Conservation (phyloP, 2,888 invertebrate genomes). For the Slavum lentiscoides region DNA sequence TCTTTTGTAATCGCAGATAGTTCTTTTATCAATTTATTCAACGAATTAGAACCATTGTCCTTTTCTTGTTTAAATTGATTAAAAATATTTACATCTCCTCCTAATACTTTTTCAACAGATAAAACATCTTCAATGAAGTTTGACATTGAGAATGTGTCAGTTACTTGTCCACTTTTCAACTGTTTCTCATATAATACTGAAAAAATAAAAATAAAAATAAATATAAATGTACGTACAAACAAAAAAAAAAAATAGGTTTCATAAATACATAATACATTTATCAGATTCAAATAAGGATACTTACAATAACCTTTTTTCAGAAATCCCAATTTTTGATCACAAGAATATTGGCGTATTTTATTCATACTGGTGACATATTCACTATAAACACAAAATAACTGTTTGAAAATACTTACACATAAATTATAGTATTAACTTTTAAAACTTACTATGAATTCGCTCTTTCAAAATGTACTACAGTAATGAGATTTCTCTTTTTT, state of each 20-base stretch:
- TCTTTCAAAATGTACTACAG: neutral
- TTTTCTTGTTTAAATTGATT: neutral
- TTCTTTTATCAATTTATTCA: neutral
- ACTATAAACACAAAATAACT: constrained; percentile 22
- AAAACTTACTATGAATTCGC: constrained; percentile 7
- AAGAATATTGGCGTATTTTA: neutral
- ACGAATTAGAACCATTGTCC: fast-evolving
- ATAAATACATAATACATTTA: neutral
- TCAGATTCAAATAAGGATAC: neutral
- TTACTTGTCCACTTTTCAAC: neutral
- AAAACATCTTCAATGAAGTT: neutral
- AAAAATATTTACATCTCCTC: neutral
- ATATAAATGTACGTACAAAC: neutral
- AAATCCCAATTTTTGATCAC: neutral
- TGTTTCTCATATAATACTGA: neutral
- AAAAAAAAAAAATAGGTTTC: too few relatives aligned
- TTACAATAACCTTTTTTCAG: neutral
- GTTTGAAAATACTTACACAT: neutral
- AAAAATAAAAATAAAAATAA: constrained; percentile 15
- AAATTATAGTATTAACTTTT: neutral
- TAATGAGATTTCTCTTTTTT: neutral
- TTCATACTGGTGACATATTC: neutral
- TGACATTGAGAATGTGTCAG: neutral
- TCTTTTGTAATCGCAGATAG: neutral
- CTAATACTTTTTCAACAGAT: neutral